Percentiles rank a stretch among this genome's conserved stretches.
Evolutionary conservation across 2,797 vertebrate genomes (phyloP).

Genomic region (Notamacropus eugenii): DNA sequence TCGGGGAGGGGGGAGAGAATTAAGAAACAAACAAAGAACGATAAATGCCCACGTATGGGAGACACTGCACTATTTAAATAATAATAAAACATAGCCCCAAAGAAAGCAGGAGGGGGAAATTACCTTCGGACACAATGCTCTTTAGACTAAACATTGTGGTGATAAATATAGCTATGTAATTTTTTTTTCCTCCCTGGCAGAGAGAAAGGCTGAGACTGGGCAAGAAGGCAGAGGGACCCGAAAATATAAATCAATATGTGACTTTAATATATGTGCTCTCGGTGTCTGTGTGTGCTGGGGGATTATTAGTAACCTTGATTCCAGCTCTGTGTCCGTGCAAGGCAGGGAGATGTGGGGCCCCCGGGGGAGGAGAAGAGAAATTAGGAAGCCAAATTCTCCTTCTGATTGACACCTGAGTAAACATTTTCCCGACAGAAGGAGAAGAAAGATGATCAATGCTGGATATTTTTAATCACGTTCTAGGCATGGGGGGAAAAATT

Average conservation of each 20-base stretch:
- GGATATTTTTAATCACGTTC: constrained; percentile 78
- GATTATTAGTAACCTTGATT: constrained; percentile 82
- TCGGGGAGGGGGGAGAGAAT: not conserved
- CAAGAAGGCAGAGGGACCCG: constrained; percentile 75
- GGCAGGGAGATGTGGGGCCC: constrained; percentile 52
- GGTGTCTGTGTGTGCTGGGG: constrained; percentile 75
- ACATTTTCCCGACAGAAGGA: constrained; percentile 76
- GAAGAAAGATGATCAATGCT: constrained; percentile 74
- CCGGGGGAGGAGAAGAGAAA: constrained; percentile 77
- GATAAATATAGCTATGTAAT: constrained; percentile 77
- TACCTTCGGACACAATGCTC: constrained; percentile 76
- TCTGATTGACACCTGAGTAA: constrained; percentile 83
- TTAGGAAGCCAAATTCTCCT: constrained; percentile 80
- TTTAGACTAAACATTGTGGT: constrained; percentile 73
- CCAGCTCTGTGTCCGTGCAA: constrained; percentile 72
- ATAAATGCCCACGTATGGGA: constrained; percentile 60
- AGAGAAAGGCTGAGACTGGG: constrained; percentile 74
- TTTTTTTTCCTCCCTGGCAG: constrained; percentile 75
- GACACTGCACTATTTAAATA: constrained; percentile 43
- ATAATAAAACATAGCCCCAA: constrained; percentile 40
- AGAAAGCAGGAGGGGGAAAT: constrained; percentile 49
- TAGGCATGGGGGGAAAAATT: constrained; percentile 59
- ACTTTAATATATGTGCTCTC: constrained; percentile 81
- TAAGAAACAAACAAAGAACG: constrained; percentile 57
- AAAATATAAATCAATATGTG: constrained; percentile 80